Evolutionary conservation across 2,888 invertebrate genomes (phyloP).

Genomic region (Hirtodrosophila histrioides): DNA sequence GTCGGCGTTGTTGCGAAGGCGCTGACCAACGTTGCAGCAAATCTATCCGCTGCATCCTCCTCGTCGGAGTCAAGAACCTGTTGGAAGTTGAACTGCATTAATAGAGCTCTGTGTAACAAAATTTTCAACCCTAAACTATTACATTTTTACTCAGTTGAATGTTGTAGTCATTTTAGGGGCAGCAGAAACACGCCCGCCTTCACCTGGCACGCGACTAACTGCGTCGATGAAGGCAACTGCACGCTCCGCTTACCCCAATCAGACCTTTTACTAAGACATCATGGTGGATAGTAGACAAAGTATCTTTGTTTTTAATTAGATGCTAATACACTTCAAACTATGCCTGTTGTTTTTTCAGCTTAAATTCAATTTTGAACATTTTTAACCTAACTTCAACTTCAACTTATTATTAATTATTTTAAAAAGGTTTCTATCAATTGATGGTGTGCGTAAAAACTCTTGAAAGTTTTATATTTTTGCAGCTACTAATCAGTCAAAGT

Average conservation of each 20-base stretch:
- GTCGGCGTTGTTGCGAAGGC: conserved; percentile 15
- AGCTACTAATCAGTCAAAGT: too few species aligned
- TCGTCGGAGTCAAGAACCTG: conserved; percentile 70
- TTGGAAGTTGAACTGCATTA: neutral
- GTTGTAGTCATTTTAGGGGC: conserved; percentile 64
- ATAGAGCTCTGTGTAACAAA: neutral
- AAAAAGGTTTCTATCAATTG: too few species aligned
- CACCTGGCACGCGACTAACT: conserved; percentile 71
- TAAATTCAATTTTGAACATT: too few species aligned
- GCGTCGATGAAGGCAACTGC: conserved; percentile 39
- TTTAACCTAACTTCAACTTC: too few species aligned
- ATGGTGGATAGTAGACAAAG: conserved; percentile 28
- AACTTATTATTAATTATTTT: too few species aligned
- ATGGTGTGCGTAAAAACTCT: too few species aligned
- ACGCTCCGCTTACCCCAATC: conserved; percentile 51
- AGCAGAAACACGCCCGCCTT: conserved; percentile 22
- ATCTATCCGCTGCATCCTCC: conserved; percentile 39
- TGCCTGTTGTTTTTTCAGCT: too few species aligned
- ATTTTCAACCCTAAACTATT: neutral
- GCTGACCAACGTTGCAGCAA: conserved; percentile 23
- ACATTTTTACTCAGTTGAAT: conserved; percentile 49
- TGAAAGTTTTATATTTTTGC: too few species aligned
- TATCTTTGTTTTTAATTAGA: neutral
- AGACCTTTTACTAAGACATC: conserved; percentile 81
- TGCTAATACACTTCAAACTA: too few species aligned